These are phyloP conservation scores for Oryzias curvinotus DNA, from an alignment of 2,113 vertebrate genomes.

Conservation along the genomic window DNA sequence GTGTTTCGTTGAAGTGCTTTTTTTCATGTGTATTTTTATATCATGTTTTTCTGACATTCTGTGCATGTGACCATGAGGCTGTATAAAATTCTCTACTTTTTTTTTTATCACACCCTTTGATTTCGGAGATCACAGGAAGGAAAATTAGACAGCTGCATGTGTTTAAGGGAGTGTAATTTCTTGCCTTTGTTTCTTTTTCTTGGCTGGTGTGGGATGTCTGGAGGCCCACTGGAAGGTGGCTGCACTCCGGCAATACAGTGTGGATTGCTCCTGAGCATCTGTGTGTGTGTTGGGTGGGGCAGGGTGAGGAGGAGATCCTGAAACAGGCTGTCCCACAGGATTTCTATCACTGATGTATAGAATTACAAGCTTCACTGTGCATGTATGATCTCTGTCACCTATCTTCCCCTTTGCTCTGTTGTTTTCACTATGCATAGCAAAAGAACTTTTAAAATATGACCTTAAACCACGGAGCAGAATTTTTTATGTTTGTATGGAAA, in stretches of 20 bases:
- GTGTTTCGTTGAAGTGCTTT: neutral
- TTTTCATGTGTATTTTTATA: neutral
- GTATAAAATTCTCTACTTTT: neutral
- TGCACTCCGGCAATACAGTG: slow-evolving; percentile 15
- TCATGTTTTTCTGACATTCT: neutral
- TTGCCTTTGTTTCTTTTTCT: slow-evolving; percentile 54
- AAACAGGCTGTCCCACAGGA: slow-evolving; percentile 46
- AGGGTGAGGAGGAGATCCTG: slow-evolving; percentile 34
- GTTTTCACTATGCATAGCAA: neutral
- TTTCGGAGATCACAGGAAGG: slow-evolving; percentile 28
- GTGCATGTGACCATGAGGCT: neutral
- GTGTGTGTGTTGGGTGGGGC: slow-evolving; percentile 21
- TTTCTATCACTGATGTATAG: slow-evolving; percentile 44
- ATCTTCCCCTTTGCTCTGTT: neutral
- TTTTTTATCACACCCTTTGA: slow-evolving; percentile 25
- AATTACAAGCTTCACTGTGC: slow-evolving; percentile 44
- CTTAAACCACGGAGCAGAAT: neutral
- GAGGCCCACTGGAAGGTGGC: slow-evolving; percentile 17
- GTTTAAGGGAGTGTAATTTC: slow-evolving; percentile 38
- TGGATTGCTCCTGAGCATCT: neutral
- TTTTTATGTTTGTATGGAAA: too few species aligned
- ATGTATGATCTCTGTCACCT: slow-evolving; percentile 1
- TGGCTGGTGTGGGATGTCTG: slow-evolving; percentile 44
- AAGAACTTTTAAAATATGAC: neutral
- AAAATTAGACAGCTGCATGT: slow-evolving; percentile 7